Evolutionary conservation across 2,888 invertebrate species (phyloP), one percentile per base, ranked within the genome.

Genomic region (Automeris io): DNA sequence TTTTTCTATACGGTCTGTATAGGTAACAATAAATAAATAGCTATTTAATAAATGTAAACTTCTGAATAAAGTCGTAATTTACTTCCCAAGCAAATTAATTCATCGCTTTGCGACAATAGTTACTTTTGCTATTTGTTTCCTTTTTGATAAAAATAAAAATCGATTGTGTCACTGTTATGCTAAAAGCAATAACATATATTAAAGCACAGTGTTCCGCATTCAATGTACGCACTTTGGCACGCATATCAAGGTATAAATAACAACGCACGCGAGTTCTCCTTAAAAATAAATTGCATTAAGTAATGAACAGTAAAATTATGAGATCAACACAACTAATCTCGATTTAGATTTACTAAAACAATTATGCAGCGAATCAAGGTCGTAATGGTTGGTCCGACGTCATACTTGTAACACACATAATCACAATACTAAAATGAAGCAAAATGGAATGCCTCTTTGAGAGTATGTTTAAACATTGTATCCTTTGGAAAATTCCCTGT

Each of bases 361-460:
- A 29, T 29, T 29, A 29, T 2, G n/a, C 16, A 29, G n/a, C 16
- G 16, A 16, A 16, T 29, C 16, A 29, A 29, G 29, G 16, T 29
- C 4, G 4, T n/a, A n/a, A n/a, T 16, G 29, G 16, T 37, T 11
- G 18, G 1, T 22, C 21, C 8, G 9, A 37, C 21, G 9, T 32
- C 11, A 37, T 32, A 18, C 29, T 29, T 29, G 23, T 9, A 37
- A 37, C n/a, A 22, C 18, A 19, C 11, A 37, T 18, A 32, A 12
- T 22, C 16, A 36, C 16, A 5, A 29, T 29, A 31, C 11, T 11
- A 32, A 12, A 13, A 12, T 31, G 12, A 51, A 54, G 49, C 37
- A 49, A 51, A 57, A 50, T 49, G 57, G 54, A 68, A 66, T 62
- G 57, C 48, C 51, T 60, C 56, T 61, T 51, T 49, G 34, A 65